A percentile compares a stretch with the other conserved stretches of the same genome.
Conservation (phyloP, 2,888 invertebrate genomes). For the Catocala fraxini region DNA sequence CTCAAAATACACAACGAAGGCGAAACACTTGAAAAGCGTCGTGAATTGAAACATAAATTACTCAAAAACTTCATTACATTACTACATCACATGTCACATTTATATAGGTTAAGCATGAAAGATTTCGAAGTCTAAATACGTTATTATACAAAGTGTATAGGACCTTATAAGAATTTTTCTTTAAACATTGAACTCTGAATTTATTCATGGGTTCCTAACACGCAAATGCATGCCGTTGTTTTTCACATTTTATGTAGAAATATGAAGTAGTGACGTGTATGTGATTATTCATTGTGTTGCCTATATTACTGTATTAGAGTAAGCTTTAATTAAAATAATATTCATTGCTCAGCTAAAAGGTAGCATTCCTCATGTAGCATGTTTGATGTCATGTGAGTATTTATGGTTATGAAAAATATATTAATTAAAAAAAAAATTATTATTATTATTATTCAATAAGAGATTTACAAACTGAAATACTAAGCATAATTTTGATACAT, state of each 20-base stretch:
- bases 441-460: too few relatives aligned
- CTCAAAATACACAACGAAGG: too few relatives aligned
- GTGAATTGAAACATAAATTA: not conserved
- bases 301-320: not conserved
- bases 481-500: too few relatives aligned
- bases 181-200: slow-evolving; percentile 30
- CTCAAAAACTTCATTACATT: slow-evolving; percentile 1
- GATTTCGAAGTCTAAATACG: slow-evolving; percentile 23
- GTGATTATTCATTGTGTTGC: slow-evolving; percentile 20
- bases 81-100: not conserved
- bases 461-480: too few relatives aligned
- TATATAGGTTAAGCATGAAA: slow-evolving; percentile 18
- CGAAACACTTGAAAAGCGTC: too few relatives aligned
- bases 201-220: slow-evolving; percentile 42
- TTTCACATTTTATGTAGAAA: slow-evolving; percentile 28
- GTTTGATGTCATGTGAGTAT: too few relatives aligned
- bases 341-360: too few relatives aligned
- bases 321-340: too few relatives aligned
- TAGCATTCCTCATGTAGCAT: too few relatives aligned
- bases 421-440: too few relatives aligned
- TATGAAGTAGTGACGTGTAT: slow-evolving; percentile 27
- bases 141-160: slow-evolving; percentile 22
- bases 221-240: slow-evolving; percentile 39
- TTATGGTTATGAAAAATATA: too few relatives aligned
- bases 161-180: slow-evolving; percentile 14